phyloP scores from a whole-genome alignment of 2,113 vertebrate genomes.

The Oenanthe melanoleuca region DNA sequence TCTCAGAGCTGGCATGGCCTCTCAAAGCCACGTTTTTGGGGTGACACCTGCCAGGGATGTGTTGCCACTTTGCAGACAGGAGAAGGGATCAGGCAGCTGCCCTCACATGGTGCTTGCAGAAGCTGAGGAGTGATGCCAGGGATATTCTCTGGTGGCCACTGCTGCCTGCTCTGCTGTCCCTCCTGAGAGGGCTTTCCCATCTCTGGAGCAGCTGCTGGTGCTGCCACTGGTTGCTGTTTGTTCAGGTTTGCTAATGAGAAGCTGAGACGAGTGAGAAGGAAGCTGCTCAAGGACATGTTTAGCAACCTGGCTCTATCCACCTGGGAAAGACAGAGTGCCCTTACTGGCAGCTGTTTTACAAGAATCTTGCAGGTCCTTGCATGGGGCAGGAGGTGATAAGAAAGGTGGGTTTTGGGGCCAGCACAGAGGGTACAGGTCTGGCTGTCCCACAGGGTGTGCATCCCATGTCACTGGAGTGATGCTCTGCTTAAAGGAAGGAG shows the following conservation, averaged over 20 bases:
- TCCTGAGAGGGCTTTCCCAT: background rate
- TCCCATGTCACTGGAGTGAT: background rate
- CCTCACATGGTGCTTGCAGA: background rate
- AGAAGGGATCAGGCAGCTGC: background rate
- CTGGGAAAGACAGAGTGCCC: background rate
- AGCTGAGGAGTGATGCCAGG: background rate
- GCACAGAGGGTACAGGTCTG: background rate
- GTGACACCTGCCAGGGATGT: background rate
- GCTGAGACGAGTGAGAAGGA: background rate
- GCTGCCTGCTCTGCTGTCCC: background rate
- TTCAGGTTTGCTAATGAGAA: constrained; percentile 8
- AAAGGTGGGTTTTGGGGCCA: background rate
- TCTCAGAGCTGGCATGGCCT: background rate
- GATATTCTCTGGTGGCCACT: rapidly evolving
- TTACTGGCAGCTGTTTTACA: background rate
- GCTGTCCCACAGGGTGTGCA: background rate
- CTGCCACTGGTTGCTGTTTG: background rate
- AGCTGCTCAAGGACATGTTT: background rate
- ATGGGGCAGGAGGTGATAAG: background rate
- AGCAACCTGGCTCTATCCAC: background rate
- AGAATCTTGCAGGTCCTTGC: rapidly evolving
- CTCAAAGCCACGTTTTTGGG: background rate
- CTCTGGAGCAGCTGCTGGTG: background rate
- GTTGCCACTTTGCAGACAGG: rapidly evolving
- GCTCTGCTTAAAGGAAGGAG: background rate